Base-by-base conservation (phyloP, 1,140 invertebrate species). In the Harpegnathos saltator region DNA sequence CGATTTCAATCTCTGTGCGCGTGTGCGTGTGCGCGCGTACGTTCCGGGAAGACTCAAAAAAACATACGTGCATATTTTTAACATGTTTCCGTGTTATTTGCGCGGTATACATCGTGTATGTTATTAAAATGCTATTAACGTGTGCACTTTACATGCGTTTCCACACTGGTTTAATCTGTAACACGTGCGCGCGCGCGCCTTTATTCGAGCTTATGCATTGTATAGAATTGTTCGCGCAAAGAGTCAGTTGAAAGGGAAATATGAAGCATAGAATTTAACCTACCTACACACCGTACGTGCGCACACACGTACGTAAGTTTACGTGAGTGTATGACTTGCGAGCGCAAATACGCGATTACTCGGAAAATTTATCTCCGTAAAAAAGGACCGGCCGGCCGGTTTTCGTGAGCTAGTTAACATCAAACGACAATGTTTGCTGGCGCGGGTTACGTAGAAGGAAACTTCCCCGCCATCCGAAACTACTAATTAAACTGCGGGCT, bases 101-200 rank as follows among this genome's bases (percentile, higher is more conserved):
- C 62, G 26, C n/a, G 56, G 58, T 22, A 68, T 58, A 44, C 15
- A 15, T 38, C 54, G 65, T 66, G 7, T 38, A 44, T 54, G 29
- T 80, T 69, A 59, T 80, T 80, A 80, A 80, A 80, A 58, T 69
- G n/a, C 52, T 54, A 80, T 80, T 80, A 80, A 38, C 52, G 33
- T 69, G 22, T 44, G n/a, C 54, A 80, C 71, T 48, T 80, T 59
- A 14, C 33, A 58, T 22, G n/a, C 15, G 38, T 58, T 69, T 69
- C 17, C 22, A 29, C 33, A 19, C 52, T 19, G 63, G 19, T n/a
- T 58, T 58, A 78, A 69, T 78, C 63, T 54, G 11, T 26, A 66
- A 44, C 48, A n/a, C n/a, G n/a, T n/a, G 65, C 54, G 26, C n/a
- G 66, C 17, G 50, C 48, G 29, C 15, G 19, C 50, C 48, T 44